These are phyloP conservation scores for Phyllotreta cruciferae DNA, from an alignment of 2,888 invertebrate genomes.

Conservation along the genomic window DNA sequence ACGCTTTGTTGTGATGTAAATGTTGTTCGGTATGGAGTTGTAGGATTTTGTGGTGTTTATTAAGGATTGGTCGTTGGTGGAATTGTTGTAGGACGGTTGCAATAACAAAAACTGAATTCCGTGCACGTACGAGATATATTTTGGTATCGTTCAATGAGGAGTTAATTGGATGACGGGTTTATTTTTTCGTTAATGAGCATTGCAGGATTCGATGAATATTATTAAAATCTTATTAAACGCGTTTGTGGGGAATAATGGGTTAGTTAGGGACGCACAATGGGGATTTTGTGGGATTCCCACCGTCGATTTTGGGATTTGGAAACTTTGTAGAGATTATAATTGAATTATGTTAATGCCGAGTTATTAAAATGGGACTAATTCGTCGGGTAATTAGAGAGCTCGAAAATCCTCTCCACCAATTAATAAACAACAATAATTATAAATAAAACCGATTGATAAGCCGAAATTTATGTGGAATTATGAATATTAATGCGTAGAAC, in stretches of 20 bases:
- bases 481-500: constrained; percentile 44
- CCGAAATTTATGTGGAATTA: constrained; percentile 43
- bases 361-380: background rate
- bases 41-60: background rate
- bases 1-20: too few relatives aligned
- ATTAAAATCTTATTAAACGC: constrained; percentile 3
- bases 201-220: background rate
- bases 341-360: constrained; percentile 21
- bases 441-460: constrained; percentile 37
- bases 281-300: too few relatives aligned
- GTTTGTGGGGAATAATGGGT: background rate
- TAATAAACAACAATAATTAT: constrained; percentile 39
- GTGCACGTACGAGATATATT: constrained; percentile 3
- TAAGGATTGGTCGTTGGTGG: constrained; percentile 1
- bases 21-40: too few relatives aligned
- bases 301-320: too few relatives aligned
- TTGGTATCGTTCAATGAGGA: constrained; percentile 16
- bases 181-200: constrained; percentile 9
- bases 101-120: constrained; percentile 12
- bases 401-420: constrained; percentile 27
- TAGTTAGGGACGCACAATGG: constrained; percentile 1
- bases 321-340: constrained; percentile 2
- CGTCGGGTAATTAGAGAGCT: constrained; percentile 13
- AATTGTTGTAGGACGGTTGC: background rate
- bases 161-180: constrained; percentile 18